Evolutionary conservation across 35 echinoderm and acorn worm species (phyloP).

Genomic region (Apostichopus californicus): DNA sequence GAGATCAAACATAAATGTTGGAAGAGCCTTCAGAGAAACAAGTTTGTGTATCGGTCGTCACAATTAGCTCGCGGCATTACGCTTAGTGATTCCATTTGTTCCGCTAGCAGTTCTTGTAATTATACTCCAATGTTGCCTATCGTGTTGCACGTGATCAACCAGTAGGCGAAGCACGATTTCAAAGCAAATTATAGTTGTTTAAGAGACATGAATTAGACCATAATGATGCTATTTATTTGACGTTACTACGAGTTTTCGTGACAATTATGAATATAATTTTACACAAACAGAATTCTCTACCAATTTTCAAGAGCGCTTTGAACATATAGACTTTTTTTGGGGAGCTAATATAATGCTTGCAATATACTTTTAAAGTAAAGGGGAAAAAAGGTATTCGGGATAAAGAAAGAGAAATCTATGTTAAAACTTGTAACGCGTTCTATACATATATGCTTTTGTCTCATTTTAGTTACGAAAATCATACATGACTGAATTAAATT

Average conservation of each 20-base stretch:
- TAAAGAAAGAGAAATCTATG: too few relatives aligned
- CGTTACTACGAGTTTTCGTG: constrained; percentile 29
- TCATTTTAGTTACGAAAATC: too few relatives aligned
- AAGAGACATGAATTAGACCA: constrained; percentile 41
- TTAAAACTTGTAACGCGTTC: too few relatives aligned
- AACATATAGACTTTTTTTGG: too few relatives aligned
- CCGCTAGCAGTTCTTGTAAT: constrained; percentile 36
- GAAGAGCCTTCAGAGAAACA: constrained; percentile 12
- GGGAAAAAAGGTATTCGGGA: too few relatives aligned
- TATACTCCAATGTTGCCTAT: constrained; percentile 16
- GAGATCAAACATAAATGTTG: constrained; percentile 9
- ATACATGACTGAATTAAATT: too few relatives aligned
- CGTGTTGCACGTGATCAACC: not conserved
- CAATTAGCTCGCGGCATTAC: constrained; percentile 41
- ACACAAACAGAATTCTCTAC: not conserved
- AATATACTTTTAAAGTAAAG: too few relatives aligned
- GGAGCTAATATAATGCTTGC: too few relatives aligned
- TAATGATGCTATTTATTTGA: constrained; percentile 45
- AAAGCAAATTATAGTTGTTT: constrained; percentile 37
- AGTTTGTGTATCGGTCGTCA: not conserved
- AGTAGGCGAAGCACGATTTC: constrained; percentile 21
- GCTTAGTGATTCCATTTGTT: constrained; percentile 30
- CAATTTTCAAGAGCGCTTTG: too few relatives aligned
- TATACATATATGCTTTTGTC: not conserved
- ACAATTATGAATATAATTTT: constrained; percentile 16